Base-by-base conservation (phyloP, 2,113 vertebrate genomes). In the Pelecanus crispus region DNA sequence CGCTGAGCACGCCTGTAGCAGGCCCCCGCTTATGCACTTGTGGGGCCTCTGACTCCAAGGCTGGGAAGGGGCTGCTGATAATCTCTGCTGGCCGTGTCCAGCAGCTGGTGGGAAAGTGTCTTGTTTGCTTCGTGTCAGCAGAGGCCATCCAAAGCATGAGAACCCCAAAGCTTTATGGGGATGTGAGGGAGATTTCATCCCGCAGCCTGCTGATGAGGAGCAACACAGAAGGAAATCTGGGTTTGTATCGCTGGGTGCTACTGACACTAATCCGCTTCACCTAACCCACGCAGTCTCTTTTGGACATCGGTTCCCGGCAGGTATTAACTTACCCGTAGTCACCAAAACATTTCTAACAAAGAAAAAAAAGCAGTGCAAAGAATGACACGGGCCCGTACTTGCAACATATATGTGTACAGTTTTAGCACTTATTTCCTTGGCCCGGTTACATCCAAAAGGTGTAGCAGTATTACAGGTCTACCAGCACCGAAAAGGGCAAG, bases 371-470 rank as follows among this genome's bases (percentile, higher is more conserved):
- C 15, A 3, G 28, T 21, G 8, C 38, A 68, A 18, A 53, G 36
- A 52, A 3, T 31, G 62, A 28, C 0, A 1, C 0, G 15, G 53
- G 32, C 18, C 62, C n/a, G 0, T 56, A 10, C 52, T 80, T 70
- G 40, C 9, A 34, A 2, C 34, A 17, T 11, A 7, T 50, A 2
- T 7, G 15, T 50, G 34, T 10, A 25, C 34, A 9, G 19, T 85
- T 68, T 56, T 63, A 81, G 42, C 18, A 5, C 24, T 71, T 17
- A 13, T 3, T 61, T 75, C 59, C 36, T 56, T 75, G 68, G 21
- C 44, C 9, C 18, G 56, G 13, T 67, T 50, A 17, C 0, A 0
- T 47, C 36, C 81, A 7, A 73, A 62, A 83, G 11, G 3, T 81
- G 38, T 56, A 83, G 44, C 10, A 47, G 53, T 56, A 4, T 58